These are phyloP conservation scores for Hypotaenidia okinawae DNA, from an alignment of 2,797 vertebrate genomes.

Conservation along the genomic window DNA sequence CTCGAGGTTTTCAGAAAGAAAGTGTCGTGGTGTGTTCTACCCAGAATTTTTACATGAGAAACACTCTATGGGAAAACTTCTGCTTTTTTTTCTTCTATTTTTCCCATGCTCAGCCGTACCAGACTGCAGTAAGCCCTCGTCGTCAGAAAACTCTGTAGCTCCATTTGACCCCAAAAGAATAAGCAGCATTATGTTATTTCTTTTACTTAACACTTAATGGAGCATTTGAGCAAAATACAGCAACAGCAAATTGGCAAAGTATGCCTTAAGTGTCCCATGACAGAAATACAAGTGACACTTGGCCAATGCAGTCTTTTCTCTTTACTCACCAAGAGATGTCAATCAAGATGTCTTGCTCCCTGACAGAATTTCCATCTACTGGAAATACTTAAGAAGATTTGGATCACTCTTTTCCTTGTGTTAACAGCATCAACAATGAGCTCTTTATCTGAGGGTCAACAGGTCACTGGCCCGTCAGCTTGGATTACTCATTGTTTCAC, in stretches of 20 bases:
- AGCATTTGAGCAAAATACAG: background rate
- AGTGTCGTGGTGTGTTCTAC: background rate
- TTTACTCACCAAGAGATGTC: slow-evolving; percentile 27
- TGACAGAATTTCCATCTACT: slow-evolving; percentile 28
- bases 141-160: background rate
- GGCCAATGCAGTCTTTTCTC: slow-evolving; percentile 14
- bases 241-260: background rate
- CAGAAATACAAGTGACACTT: slow-evolving; percentile 31
- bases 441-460: slow-evolving; percentile 54
- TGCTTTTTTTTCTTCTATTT: background rate
- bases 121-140: background rate
- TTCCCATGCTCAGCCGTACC: background rate
- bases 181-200: background rate
- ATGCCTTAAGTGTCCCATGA: background rate
- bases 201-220: background rate
- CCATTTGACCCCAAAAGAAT: background rate
- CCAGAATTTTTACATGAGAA: background rate
- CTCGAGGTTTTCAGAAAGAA: background rate
- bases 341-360: slow-evolving; percentile 31
- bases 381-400: slow-evolving; percentile 63
- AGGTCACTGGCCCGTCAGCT: slow-evolving; percentile 47
- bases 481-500: slow-evolving; percentile 58
- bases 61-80: background rate
- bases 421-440: slow-evolving; percentile 50
- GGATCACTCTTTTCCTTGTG: slow-evolving; percentile 35